These are phyloP conservation scores for Drosophila pseudotalamancana DNA, from an alignment of 2,888 invertebrate genomes.

Conservation along the genomic window DNA sequence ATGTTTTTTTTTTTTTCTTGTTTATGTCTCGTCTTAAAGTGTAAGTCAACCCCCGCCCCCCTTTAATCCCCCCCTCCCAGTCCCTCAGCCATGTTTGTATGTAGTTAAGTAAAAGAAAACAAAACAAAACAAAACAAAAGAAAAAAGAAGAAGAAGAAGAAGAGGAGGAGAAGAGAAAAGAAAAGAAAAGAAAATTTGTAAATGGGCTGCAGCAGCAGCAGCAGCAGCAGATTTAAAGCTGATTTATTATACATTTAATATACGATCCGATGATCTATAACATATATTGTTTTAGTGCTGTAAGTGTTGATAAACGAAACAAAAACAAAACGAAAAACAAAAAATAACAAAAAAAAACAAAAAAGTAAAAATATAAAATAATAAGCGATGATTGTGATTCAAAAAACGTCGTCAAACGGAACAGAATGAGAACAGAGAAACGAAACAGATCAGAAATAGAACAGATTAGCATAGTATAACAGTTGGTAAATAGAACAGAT, in stretches of 20 bases:
- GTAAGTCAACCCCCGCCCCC: neutral
- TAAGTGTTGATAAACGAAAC: slow-evolving; percentile 57
- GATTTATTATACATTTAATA: slow-evolving; percentile 5
- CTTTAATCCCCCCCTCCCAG: neutral
- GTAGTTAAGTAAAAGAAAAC: slow-evolving; percentile 28
- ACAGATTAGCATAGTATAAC: slow-evolving; percentile 18
- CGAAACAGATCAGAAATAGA: slow-evolving; percentile 22
- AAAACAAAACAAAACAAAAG: neutral
- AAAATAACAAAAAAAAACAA: neutral
- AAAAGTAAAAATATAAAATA: slow-evolving; percentile 5
- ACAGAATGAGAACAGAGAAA: slow-evolving; percentile 38
- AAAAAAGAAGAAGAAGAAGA: neutral
- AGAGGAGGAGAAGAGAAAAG: neutral
- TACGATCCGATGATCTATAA: slow-evolving; percentile 13
- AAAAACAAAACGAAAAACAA: slow-evolving; percentile 6
- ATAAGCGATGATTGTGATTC: slow-evolving; percentile 80
- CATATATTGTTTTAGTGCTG: slow-evolving; percentile 57
- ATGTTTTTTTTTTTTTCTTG: slow-evolving; percentile 2
- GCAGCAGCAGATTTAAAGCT: slow-evolving; percentile 11
- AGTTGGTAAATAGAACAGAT: slow-evolving; percentile 29
- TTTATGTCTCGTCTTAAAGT: slow-evolving; percentile 10
- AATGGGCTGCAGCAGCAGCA: slow-evolving; percentile 16
- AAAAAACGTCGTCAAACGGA: slow-evolving; percentile 56
- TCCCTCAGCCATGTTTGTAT: slow-evolving; percentile 33
- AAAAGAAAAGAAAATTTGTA: slow-evolving; percentile 9